Base-by-base conservation (phyloP, 1,140 invertebrate genomes). In the Atta cephalotes region DNA sequence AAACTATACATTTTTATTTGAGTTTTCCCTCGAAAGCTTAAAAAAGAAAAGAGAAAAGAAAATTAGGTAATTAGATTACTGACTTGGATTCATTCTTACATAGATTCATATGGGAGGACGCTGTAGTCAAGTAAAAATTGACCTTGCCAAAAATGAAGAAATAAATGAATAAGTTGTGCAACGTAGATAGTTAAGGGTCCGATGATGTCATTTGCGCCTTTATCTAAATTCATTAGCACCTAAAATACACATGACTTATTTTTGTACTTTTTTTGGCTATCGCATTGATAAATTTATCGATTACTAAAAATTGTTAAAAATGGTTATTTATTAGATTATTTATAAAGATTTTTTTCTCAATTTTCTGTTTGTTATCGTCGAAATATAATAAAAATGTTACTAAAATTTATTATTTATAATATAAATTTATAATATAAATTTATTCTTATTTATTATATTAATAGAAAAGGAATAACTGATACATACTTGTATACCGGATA, bases 81-180 rank as follows among this genome's bases (percentile, higher is more conserved):
- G 31, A 21, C 5, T 68, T 68, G 7, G 58, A 25, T 39, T 68
- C 18, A 31, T 65, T 66, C 65, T 81, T 58, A 71, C 65, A 81
- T 71, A 89, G 87, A 89, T 87, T 90, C 85, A 79, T 87, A 89
- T 82, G 88, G 89, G 90, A 92, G 86, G 90, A 89, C 66, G 87
- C 89, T 89, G 86, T 88, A 91, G 78, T 89, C 90, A 76, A 90
- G 86, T 82, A 89, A 74, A 80, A 76, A 89, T 86, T 85, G 90
- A 80, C 85, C 87, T 85, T 80, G 78, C 62, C 78, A 70, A 5
- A 56, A 80, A 25, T 56, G 63, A 18, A 80, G 49, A 56, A 70
- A 80, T 7, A 80, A 14, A 70, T 70, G 49, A 35, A 28, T 39
- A 1, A 70, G 1, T 70, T 58, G 63, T 9, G 28, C 49, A 25